Base-by-base conservation (phyloP, 2,888 invertebrate genomes). In the Pimpla rufipes region DNA sequence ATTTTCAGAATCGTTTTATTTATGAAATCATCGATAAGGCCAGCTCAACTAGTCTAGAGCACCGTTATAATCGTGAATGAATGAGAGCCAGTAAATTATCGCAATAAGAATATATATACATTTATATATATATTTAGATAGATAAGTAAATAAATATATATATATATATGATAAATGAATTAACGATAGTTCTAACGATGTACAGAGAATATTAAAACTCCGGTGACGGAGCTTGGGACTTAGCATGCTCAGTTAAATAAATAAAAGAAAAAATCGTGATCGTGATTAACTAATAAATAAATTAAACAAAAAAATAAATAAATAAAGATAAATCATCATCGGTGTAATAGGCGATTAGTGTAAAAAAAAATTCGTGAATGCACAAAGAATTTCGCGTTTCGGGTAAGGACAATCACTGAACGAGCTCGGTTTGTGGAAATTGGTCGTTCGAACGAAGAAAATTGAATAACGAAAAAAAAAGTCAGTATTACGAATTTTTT, bases 1-100 rank as follows among this genome's bases (percentile, higher is more conserved):
- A 71, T 79, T 81, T 74, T 64, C 47, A 35, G 42, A 59, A n/a
- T 76, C 57, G n/a, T 52, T 75, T 75, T 66, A 79, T 83, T 83
- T 83, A 77, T 78, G 52, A 80, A 77, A 80, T 77, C 81, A 79
- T 83, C 74, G 88, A 89, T 89, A 90, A 91, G 92, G 91, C 92
- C 93, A 92, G 93, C 93, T 93, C 93, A 93, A 93, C 93, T 93
- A 93, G 93, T 93, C 93, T 93, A 93, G 93, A 93, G 93, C 93
- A 92, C 88, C 89, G 89, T 89, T 88, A 88, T 87, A 86, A 85
- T 88, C 85, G 85, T 85, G 89, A 89, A 90, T 81, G 81, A 88
- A 91, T 88, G 91, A 90, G 90, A 91, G 92, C 92, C 92, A 92
- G 92, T 93, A 93, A 90, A 89, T 86, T 82, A 85, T 84, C 67